Evolutionary conservation across 2,888 invertebrate genomes (phyloP), one percentile per base, ranked within the genome.

Genomic region (Clostera curtula): DNA sequence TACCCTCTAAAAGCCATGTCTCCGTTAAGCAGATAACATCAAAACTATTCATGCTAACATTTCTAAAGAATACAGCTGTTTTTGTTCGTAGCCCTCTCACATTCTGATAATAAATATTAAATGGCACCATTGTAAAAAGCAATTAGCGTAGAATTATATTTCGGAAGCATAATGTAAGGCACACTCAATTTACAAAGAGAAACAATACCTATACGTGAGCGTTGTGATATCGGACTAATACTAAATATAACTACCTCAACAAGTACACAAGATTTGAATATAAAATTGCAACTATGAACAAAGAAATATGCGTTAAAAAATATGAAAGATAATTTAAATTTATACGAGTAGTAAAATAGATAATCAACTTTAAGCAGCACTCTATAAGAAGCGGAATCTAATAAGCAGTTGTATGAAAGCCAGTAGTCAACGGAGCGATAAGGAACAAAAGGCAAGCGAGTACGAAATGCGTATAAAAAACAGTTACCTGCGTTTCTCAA

Each of bases 1-100:
- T 37, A n/a, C 29, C 19, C 2, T 29, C 27, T 1, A 9, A 9
- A 5, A 36, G 27, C 31, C 36, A 36, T 5, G 31, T 28, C 7
- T 36, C 36, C 1, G 30, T 24, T 7, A 31, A 19, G 10, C 15
- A 20, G 6, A 31, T 17, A 9, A 27, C 6, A 17, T 31, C 24
- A 12, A 9, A 31, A 10, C 1, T n/a, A 8, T 31, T 27, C 1
- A 24, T 1, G 13, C 19, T 6, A 12, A 27, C 9, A 9, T 19
- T 22, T 22, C 30, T 22, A 18, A 18, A 27, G 4, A 27, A 23
- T 7, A 10, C 9, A 11, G 7, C n/a, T 26, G 20, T 26, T 21
- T 26, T 26, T 4, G 26, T 26, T 7, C 26, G 21, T 10, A 26
- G 3, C 6, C 26, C 26, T 12, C 26, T 10, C 2, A 26, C 26